These are phyloP conservation scores for Ischnura elegans DNA, from an alignment of 2,888 invertebrate species.

Conservation along the genomic window DNA sequence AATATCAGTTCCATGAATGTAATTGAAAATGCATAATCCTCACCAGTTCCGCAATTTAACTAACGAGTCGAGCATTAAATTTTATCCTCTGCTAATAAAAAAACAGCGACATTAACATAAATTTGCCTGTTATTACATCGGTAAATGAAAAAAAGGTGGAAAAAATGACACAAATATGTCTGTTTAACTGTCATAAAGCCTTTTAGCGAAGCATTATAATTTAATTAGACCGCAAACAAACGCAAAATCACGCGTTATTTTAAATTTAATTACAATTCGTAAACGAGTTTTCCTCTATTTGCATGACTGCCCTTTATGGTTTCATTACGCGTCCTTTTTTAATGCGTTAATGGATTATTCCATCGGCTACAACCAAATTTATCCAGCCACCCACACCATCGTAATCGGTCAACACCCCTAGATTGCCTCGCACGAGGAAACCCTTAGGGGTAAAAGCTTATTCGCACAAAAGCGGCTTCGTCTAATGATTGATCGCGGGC, in stretches of 20 bases:
- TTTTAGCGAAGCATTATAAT: background rate
- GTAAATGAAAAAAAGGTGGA: background rate
- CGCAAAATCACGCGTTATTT: background rate
- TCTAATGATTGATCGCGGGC: background rate
- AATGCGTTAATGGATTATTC: background rate
- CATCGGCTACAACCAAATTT: background rate
- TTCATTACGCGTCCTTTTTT: background rate
- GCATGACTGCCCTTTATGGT: background rate
- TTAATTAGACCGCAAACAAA: background rate
- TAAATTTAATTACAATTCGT: background rate
- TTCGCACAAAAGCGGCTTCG: slow-evolving; percentile 12
- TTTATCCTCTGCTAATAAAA: background rate
- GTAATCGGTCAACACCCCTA: background rate
- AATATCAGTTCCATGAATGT: background rate
- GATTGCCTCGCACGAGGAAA: background rate
- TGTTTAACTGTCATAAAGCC: background rate
- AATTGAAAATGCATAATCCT: background rate
- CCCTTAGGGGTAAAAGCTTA: background rate
- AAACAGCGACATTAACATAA: too few relatives aligned
- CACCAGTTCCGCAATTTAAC: background rate
- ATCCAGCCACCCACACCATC: background rate
- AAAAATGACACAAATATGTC: background rate
- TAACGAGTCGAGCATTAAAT: background rate
- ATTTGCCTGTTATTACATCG: background rate
- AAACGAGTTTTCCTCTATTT: background rate